A percentile compares a stretch with the other conserved stretches of the same genome.
Evolutionary conservation across 1,140 invertebrate genomes (phyloP).

Genomic region (Heliconius hewitsoni): DNA sequence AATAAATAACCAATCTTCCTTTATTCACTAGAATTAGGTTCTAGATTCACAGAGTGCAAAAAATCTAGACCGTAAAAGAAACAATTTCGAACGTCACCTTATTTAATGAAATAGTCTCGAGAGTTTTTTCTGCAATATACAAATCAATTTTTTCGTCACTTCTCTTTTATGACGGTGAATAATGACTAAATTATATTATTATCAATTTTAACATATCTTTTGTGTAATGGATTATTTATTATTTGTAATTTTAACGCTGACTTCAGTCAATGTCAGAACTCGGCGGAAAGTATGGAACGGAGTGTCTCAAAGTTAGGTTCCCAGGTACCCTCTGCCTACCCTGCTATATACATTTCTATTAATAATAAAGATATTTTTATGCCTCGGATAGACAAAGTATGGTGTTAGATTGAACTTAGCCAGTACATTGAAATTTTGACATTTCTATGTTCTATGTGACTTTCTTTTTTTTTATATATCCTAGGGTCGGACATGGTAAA

Average conservation of each 20-base stretch:
- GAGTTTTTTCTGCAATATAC: slow-evolving; percentile 33
- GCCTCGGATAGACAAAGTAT: too few relatives aligned
- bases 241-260: background rate
- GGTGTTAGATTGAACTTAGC: too few relatives aligned
- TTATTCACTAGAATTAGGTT: slow-evolving; percentile 25
- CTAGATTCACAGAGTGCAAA: slow-evolving; percentile 10
- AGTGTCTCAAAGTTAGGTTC: too few relatives aligned
- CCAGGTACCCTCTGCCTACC: too few relatives aligned
- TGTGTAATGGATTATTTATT: background rate
- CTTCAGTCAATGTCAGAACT: too few relatives aligned
- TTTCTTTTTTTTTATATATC: too few relatives aligned
- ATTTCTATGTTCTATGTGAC: too few relatives aligned
- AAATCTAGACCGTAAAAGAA: slow-evolving; percentile 34
- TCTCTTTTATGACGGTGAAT: slow-evolving; percentile 29
- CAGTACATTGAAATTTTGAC: too few relatives aligned
- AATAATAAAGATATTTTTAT: too few relatives aligned
- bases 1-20: slow-evolving; percentile 27
- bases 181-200: slow-evolving; percentile 43
- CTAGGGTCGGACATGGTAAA: too few relatives aligned
- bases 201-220: background rate
- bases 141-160: slow-evolving; percentile 33
- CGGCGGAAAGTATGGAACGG: too few relatives aligned
- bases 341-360: too few relatives aligned
- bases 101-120: slow-evolving; percentile 37
- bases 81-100: slow-evolving; percentile 33